Conservation (phyloP, 1,140 invertebrate genomes). For the Globodera rostochiensis region DNA sequence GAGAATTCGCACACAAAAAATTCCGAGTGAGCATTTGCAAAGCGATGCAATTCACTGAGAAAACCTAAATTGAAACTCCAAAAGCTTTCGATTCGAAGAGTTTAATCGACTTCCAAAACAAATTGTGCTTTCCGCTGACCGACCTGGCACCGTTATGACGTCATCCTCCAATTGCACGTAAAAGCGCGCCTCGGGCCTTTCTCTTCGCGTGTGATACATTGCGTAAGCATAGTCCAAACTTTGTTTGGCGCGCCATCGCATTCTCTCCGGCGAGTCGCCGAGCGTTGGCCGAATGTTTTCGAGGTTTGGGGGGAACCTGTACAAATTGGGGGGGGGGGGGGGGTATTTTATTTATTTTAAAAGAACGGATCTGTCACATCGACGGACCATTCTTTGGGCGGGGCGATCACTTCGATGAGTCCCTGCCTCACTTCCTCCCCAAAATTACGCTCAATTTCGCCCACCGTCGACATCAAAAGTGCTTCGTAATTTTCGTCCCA, state of each 20-base stretch:
- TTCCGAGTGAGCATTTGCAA: constrained; percentile 20
- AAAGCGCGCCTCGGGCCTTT: constrained; percentile 10
- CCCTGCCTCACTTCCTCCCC: constrained; percentile 13
- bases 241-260: constrained; percentile 32
- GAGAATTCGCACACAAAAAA: constrained; percentile 33
- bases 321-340: background rate
- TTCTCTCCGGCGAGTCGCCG: constrained; percentile 23
- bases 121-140: background rate
- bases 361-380: background rate
- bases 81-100: no score
- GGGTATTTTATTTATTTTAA: background rate
- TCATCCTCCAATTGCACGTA: constrained; percentile 37
- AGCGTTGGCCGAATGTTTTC: constrained; percentile 22
- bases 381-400: constrained; percentile 27
- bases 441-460: constrained; percentile 18
- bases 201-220: constrained; percentile 21
- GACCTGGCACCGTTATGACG: constrained; percentile 29
- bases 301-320: constrained; percentile 22
- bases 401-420: constrained; percentile 28
- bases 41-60: constrained; percentile 26
- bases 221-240: constrained; percentile 34
- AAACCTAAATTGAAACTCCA: constrained; percentile 20
- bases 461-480: background rate
- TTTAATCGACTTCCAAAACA: no score
- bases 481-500: constrained; percentile 5